Evolutionary conservation across 2,888 invertebrate species (phyloP), one percentile per base, ranked within the genome.

Genomic region (Phorcus lineatus): DNA sequence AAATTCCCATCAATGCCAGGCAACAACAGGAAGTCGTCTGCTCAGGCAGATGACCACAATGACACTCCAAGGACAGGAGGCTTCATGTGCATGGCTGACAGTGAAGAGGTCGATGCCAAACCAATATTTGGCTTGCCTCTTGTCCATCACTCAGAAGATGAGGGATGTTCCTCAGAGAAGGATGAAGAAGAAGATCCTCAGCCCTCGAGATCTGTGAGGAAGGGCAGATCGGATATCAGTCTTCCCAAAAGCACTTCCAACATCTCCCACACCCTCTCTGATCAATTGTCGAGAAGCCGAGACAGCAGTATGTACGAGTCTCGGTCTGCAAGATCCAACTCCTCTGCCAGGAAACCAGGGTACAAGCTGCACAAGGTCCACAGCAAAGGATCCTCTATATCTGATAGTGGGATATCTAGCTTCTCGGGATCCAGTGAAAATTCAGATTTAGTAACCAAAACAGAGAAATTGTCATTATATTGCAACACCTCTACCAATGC

Each of bases 401-500:
- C 80, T 3, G 91, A 91, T 80, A 90, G 90, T 86, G 91, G 87
- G 74, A 84, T 90, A 75, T 90, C 90, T n/a, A 88, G 88, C 77
- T 86, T 85, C 75, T 89, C 89, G 36, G 84, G 85, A 9, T 85
- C 86, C 11, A 86, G 86, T 78, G 88, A 89, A 24, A 88, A 86
- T 66, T 87, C 88, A 4, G 87, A 87, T 52, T 81, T 84, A 57
- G 82, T 84, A 9, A 79, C 87, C 17, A 67, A 76, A 76, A 47
- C 53, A 13, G 47, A 47, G 13, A 47, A 13, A 13, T 47, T 47
- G 47, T 47, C 47, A 47, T 11, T 47, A 22, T 36, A 53, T n/a
- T 74, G 74, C 17, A 36, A 22, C 54, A 28, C 28, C 17, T 31
- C 40, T 17, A 54, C 19, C 17, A n/a, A 16, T 17, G 54, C 66